phyloP scores from a whole-genome alignment of 2,797 vertebrate genomes.

The Poeciliopsis infans region DNA sequence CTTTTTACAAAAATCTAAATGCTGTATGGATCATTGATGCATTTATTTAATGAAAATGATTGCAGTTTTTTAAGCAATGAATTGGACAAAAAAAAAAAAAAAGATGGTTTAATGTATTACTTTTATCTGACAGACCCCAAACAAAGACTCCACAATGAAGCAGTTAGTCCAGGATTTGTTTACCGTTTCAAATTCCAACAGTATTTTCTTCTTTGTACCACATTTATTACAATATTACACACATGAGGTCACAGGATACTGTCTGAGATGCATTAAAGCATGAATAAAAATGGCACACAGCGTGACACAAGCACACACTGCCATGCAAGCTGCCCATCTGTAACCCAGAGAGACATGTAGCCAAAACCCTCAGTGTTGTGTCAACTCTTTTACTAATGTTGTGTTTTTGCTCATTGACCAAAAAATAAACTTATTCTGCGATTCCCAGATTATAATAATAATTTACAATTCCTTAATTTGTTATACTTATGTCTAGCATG shows the following conservation, averaged over 20 bases:
- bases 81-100: background rate
- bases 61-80: background rate
- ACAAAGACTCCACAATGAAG: slow-evolving; percentile 26
- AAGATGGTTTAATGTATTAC: background rate
- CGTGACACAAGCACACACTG: slow-evolving; percentile 64
- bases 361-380: background rate
- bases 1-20: background rate
- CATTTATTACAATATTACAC: background rate
- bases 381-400: background rate
- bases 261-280: slow-evolving; percentile 16
- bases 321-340: slow-evolving; percentile 56
- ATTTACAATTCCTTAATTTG: background rate
- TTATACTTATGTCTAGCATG: background rate
- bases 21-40: background rate
- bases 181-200: background rate
- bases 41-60: background rate
- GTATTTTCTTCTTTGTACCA: background rate
- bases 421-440: background rate
- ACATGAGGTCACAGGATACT: background rate
- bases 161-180: slow-evolving; percentile 26
- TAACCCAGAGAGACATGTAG: slow-evolving; percentile 33
- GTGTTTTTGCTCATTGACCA: background rate
- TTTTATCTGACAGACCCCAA: background rate
- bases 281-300: slow-evolving; percentile 64
- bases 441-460: background rate